Percentiles rank a stretch among this genome's conserved stretches.
Conservation (phyloP, 2,113 vertebrate genomes). For the Tautogolabrus adspersus region DNA sequence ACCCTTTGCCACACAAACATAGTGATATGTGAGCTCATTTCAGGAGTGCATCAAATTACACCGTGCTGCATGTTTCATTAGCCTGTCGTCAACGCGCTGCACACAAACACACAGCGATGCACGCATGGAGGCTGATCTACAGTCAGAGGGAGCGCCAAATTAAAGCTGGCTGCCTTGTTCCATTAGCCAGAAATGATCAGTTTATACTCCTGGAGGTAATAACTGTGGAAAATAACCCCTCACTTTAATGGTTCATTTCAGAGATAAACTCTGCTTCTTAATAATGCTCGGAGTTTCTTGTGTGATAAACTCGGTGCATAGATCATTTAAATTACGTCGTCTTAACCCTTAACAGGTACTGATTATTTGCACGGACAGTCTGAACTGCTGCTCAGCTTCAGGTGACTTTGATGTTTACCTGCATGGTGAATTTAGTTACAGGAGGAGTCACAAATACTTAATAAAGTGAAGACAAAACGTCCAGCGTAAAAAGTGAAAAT, state of each 20-base stretch:
- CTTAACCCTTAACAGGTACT: not conserved
- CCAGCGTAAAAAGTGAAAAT: too few species aligned
- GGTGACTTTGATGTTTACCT: too few species aligned
- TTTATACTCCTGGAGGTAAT: conserved; percentile 44
- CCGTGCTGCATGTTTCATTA: conserved; percentile 46
- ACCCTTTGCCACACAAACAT: conserved; percentile 6
- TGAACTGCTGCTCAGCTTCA: too few species aligned
- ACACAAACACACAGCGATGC: conserved; percentile 9
- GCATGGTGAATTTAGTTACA: too few species aligned
- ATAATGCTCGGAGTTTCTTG: conserved; percentile 7
- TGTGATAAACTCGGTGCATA: conserved; percentile 16
- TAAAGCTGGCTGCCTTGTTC: conserved; percentile 39
- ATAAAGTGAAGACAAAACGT: too few species aligned
- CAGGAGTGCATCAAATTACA: conserved; percentile 31
- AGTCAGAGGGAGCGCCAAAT: conserved; percentile 43
- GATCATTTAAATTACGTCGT: conserved; percentile 5
- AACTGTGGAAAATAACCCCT: conserved; percentile 45
- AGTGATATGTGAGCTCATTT: conserved; percentile 5
- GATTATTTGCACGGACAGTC: too few species aligned
- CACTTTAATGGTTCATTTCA: conserved; percentile 57
- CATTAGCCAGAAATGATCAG: conserved; percentile 56
- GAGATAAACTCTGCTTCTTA: conserved; percentile 47
- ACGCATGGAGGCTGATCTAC: conserved; percentile 17
- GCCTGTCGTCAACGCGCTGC: conserved; percentile 42
- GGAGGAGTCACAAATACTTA: too few species aligned